Conservation (phyloP, 2,888 invertebrate genomes). For the Nysson spinosus region DNA sequence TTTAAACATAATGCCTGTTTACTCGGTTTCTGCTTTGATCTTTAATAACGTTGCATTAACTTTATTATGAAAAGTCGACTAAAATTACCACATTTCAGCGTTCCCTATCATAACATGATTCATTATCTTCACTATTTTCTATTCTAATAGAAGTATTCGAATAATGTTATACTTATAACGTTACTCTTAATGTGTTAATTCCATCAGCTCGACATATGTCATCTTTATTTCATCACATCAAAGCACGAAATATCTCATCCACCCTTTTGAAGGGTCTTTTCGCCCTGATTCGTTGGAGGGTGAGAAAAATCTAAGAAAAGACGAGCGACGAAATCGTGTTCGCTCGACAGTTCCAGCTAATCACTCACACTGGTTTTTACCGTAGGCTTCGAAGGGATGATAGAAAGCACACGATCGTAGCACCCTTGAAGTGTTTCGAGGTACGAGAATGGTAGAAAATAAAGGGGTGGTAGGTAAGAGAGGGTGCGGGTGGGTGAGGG, state of each 20-base stretch:
- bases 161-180: too few species aligned
- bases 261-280: slow-evolving; percentile 12
- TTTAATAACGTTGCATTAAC: too few species aligned
- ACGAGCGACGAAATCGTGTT: slow-evolving; percentile 8
- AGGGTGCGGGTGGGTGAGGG: background rate
- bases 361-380: slow-evolving; percentile 32
- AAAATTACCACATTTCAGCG: too few species aligned
- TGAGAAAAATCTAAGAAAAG: background rate
- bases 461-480: background rate
- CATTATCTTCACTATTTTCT: too few species aligned
- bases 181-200: too few species aligned
- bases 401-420: slow-evolving; percentile 23
- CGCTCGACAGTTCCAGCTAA: slow-evolving; percentile 28
- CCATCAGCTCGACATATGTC: too few species aligned
- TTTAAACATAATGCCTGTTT: too few species aligned
- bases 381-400: slow-evolving; percentile 5
- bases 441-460: slow-evolving; percentile 16
- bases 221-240: slow-evolving; percentile 28
- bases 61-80: too few species aligned
- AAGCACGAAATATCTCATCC: slow-evolving; percentile 40
- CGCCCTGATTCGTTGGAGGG: slow-evolving; percentile 8
- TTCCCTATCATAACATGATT: too few species aligned
- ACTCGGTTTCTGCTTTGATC: too few species aligned
- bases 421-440: slow-evolving; percentile 13
- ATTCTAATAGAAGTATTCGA: too few species aligned